Evolutionary conservation across 2,888 invertebrate genomes (phyloP).

Genomic region (Zootermopsis nevadensis): DNA sequence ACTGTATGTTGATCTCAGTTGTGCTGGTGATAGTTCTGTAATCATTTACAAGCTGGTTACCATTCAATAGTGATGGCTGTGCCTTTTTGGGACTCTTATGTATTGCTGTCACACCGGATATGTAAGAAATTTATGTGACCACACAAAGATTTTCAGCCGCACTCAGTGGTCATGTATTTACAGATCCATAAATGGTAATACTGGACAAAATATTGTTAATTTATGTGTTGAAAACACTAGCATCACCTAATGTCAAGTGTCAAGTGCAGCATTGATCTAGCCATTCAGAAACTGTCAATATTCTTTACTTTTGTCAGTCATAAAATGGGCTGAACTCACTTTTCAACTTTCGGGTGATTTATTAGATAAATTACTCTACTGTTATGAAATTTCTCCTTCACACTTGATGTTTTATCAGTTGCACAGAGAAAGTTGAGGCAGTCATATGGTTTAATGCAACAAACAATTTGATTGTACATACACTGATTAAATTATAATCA

Average conservation of each 20-base stretch:
- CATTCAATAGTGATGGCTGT: background rate
- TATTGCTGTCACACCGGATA: background rate
- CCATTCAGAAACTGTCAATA: no score
- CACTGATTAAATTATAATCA: no score
- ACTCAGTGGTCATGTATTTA: background rate
- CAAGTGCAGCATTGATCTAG: no score
- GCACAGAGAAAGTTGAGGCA: no score
- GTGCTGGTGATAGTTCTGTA: background rate
- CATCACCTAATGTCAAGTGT: background rate
- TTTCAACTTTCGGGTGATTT: no score
- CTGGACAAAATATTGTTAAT: background rate
- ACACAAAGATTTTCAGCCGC: background rate
- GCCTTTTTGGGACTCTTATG: conserved; percentile 8
- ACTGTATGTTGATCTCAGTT: background rate
- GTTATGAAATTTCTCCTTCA: no score
- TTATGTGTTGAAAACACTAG: background rate
- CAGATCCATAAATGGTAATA: background rate
- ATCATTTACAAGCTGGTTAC: background rate
- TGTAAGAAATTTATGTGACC: background rate
- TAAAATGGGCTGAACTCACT: no score
- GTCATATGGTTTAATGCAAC: no score
- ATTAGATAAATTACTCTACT: no score
- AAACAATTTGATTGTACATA: no score
- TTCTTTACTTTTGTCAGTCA: no score
- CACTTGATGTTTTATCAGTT: no score